These are phyloP conservation scores for Brachirus orientalis DNA, from an alignment of 2,113 vertebrate species.

Conservation along the genomic window DNA sequence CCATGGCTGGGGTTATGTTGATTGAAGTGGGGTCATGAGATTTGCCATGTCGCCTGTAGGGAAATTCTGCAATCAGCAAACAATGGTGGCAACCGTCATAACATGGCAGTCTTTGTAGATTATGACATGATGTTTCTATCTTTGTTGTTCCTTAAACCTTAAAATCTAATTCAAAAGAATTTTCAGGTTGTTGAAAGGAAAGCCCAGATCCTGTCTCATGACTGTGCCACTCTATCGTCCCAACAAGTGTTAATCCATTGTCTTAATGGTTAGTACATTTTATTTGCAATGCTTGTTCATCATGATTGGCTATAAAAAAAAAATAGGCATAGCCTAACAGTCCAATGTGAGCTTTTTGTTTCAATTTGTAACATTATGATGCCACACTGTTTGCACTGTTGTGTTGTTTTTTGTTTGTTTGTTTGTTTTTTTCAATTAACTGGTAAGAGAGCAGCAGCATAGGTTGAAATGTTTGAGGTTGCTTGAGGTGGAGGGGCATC, in stretches of 20 bases:
- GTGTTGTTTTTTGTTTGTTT: constrained; percentile 14
- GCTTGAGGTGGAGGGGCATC: constrained; percentile 50
- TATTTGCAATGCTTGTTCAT: not conserved
- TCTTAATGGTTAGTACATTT: not conserved
- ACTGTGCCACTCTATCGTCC: not conserved
- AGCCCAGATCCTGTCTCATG: not conserved
- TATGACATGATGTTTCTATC: not conserved
- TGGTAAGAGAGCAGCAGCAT: constrained; percentile 17
- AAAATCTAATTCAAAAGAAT: not conserved
- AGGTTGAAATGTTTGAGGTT: constrained; percentile 54
- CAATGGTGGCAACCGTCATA: constrained; percentile 22
- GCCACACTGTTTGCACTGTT: not conserved
- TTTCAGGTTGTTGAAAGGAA: not conserved
- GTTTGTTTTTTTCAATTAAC: not conserved
- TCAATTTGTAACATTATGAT: not conserved
- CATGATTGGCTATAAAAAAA: not conserved
- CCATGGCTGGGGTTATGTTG: constrained; percentile 44
- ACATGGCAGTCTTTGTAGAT: constrained; percentile 6
- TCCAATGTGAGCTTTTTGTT: not conserved
- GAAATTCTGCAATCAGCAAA: constrained; percentile 46
- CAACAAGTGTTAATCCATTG: not conserved
- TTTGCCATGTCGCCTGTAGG: constrained; percentile 23
- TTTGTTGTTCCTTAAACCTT: not conserved
- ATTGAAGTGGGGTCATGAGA: constrained; percentile 37
- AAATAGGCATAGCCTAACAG: not conserved